A percentile compares a stretch with the other conserved stretches of the same genome.
Conservation (phyloP, 2,797 vertebrate genomes). For the Setipinna tenuifilis region DNA sequence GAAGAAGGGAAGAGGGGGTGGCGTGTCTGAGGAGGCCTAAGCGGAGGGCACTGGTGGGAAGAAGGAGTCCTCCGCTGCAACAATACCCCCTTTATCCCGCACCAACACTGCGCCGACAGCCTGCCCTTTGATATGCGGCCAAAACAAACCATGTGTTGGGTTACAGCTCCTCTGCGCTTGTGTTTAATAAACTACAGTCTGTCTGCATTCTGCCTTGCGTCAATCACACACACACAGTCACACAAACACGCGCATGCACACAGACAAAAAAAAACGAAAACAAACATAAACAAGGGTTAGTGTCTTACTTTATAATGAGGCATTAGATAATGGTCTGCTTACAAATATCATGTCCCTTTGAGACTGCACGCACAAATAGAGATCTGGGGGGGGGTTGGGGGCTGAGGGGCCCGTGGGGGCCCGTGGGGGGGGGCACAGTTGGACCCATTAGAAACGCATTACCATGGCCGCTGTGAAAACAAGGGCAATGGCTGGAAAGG, state of each 20-base stretch:
- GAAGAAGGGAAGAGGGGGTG: background rate
- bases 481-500: conserved; percentile 20
- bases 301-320: background rate
- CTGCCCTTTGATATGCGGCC: conserved; percentile 85
- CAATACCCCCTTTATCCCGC: conserved; percentile 85
- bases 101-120: conserved; percentile 81
- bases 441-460: background rate
- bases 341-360: background rate
- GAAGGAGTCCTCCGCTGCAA: conserved; percentile 75
- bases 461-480: background rate
- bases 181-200: conserved; percentile 86
- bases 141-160: conserved; percentile 87
- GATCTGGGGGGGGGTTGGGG: background rate
- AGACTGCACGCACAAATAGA: background rate
- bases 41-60: conserved; percentile 75
- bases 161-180: conserved; percentile 83
- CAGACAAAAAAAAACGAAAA: background rate
- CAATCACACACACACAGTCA: conserved; percentile 73
- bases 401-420: too few relatives aligned
- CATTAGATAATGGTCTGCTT: conserved; percentile 12
- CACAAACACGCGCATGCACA: background rate
- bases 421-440: too few relatives aligned
- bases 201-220: conserved; percentile 80
- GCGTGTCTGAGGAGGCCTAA: conserved; percentile 57
- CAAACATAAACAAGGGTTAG: conserved; percentile 1